These are phyloP conservation scores for Blastobasis lacticolella DNA, from an alignment of 2,888 invertebrate genomes.

Conservation along the genomic window DNA sequence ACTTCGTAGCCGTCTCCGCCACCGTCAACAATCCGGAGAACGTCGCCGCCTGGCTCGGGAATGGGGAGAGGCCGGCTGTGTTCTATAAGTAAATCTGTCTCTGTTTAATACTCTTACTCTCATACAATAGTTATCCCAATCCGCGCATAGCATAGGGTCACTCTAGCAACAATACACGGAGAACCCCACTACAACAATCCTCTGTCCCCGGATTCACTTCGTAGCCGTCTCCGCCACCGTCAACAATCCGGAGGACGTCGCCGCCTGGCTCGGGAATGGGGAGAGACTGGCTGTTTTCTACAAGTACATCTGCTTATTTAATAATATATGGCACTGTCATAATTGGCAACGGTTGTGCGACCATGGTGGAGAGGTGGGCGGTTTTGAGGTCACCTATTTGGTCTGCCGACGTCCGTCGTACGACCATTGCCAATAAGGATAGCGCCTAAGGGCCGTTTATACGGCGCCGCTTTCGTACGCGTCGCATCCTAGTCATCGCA, in stretches of 20 bases:
- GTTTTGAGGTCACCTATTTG: too few relatives aligned
- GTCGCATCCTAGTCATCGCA: too few relatives aligned
- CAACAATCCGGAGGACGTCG: slow-evolving; percentile 84
- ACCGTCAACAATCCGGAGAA: slow-evolving; percentile 86
- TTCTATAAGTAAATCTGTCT: slow-evolving; percentile 60
- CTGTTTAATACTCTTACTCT: too few relatives aligned
- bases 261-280: slow-evolving; percentile 77
- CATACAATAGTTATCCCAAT: slow-evolving; percentile 55
- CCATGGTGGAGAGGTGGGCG: too few relatives aligned
- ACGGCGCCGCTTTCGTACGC: too few relatives aligned
- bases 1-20: slow-evolving; percentile 86
- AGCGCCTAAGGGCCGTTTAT: too few relatives aligned
- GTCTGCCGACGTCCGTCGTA: too few relatives aligned
- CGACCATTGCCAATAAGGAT: too few relatives aligned
- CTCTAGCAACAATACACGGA: slow-evolving; percentile 40
- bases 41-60: slow-evolving; percentile 81
- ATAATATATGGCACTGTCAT: too few relatives aligned
- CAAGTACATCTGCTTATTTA: slow-evolving; percentile 44
- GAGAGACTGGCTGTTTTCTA: slow-evolving; percentile 64
- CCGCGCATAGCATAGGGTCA: slow-evolving; percentile 49
- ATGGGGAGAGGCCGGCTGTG: slow-evolving; percentile 54
- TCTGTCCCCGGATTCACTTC: slow-evolving; percentile 68
- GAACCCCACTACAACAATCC: slow-evolving; percentile 1
- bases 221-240: slow-evolving; percentile 87
- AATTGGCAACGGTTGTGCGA: too few relatives aligned